phyloP scores from a whole-genome alignment of 1,140 invertebrate species.

The Holotrichia oblita region DNA sequence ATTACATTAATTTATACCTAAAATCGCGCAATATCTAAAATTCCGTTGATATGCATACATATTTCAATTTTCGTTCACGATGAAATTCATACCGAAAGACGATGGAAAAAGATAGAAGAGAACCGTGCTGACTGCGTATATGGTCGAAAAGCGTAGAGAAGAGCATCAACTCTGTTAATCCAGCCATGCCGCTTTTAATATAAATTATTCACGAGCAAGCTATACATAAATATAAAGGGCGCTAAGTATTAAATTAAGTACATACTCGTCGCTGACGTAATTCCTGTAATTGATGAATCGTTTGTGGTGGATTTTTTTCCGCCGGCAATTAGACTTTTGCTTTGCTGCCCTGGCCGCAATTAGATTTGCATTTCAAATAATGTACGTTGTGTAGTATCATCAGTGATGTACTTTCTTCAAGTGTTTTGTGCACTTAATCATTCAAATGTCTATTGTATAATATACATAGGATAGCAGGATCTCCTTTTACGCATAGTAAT shows the following conservation, averaged over 20 bases:
- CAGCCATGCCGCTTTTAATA: conserved; percentile 37
- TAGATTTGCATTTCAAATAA: conserved; percentile 39
- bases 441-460: no score
- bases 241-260: conserved; percentile 47
- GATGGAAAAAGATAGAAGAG: not conserved
- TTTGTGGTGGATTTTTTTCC: conserved; percentile 49
- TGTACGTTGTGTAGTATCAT: not conserved
- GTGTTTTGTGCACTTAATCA: not conserved
- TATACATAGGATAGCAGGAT: no score
- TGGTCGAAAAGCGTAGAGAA: not conserved
- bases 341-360: conserved; percentile 36
- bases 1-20: no score
- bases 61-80: not conserved
- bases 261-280: conserved; percentile 46
- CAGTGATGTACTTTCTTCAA: not conserved
- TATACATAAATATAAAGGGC: conserved; percentile 48
- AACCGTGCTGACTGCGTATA: not conserved
- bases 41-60: not conserved
- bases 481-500: no score
- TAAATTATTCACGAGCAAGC: conserved; percentile 47
- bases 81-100: not conserved
- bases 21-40: not conserved
- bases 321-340: conserved; percentile 46
- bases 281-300: conserved; percentile 48
- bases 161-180: not conserved